phyloP scores from a whole-genome alignment of 1,140 invertebrate genomes.

The Solen grandis region DNA sequence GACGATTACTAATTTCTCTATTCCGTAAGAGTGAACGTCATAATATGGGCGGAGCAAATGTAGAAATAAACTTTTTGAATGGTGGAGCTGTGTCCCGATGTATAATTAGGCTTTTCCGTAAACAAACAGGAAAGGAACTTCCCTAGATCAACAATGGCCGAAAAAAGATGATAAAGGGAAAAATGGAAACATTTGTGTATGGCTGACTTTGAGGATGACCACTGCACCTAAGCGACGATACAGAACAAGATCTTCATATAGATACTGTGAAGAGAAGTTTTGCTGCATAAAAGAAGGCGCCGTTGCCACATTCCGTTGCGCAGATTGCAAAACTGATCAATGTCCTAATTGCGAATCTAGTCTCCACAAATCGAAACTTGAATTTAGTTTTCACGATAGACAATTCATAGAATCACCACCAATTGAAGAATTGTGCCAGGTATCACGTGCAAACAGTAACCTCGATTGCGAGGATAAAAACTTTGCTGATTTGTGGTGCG shows the following conservation, averaged over 20 bases:
- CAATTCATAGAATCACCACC: slow-evolving; percentile 66
- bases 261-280: slow-evolving; percentile 75
- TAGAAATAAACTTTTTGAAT: too few species aligned
- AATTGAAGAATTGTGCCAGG: slow-evolving; percentile 74
- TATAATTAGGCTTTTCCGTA: too few species aligned
- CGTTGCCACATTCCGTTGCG: slow-evolving; percentile 76
- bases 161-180: background rate
- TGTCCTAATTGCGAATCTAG: slow-evolving; percentile 78
- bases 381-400: slow-evolving; percentile 76
- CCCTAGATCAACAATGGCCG: background rate
- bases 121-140: too few species aligned
- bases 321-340: slow-evolving; percentile 78
- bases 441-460: slow-evolving; percentile 47
- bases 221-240: slow-evolving; percentile 34
- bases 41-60: too few species aligned
- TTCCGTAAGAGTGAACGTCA: too few species aligned
- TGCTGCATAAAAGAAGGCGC: slow-evolving; percentile 71
- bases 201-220: slow-evolving; percentile 21
- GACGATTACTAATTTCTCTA: too few species aligned
- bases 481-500: slow-evolving; percentile 79
- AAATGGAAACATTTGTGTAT: too few species aligned
- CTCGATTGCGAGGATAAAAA: slow-evolving; percentile 75
- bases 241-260: slow-evolving; percentile 68
- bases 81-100: too few species aligned
- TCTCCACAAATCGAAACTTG: slow-evolving; percentile 77